These are phyloP conservation scores for Cyclina sinensis DNA, from an alignment of 1,140 invertebrate species.

Conservation along the genomic window DNA sequence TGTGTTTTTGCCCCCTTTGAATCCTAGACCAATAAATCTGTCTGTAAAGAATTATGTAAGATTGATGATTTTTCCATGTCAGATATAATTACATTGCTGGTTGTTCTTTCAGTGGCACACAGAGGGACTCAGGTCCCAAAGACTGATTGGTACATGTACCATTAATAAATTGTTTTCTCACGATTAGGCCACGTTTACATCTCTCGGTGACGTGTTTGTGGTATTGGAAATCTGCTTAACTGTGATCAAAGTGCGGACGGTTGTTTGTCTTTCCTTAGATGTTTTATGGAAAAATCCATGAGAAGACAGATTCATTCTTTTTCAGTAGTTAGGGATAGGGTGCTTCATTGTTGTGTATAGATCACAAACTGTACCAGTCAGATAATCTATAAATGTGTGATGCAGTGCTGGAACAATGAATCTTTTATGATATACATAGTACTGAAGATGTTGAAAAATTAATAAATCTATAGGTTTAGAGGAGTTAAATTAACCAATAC, in stretches of 20 bases:
- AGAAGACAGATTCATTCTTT: neutral
- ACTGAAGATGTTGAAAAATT: too few relatives aligned
- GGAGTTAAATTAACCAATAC: too few relatives aligned
- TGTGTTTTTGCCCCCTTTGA: too few relatives aligned
- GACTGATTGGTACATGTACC: neutral
- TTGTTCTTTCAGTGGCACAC: neutral
- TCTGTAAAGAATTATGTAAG: neutral
- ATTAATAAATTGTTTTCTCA: neutral
- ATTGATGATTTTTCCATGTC: neutral
- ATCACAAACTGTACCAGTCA: neutral
- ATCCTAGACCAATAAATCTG: slow-evolving; percentile 12
- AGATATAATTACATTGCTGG: neutral
- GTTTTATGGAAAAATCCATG: neutral
- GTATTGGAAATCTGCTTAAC: slow-evolving; percentile 21
- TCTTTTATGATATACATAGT: too few relatives aligned
- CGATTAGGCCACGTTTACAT: neutral
- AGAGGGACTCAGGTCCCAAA: neutral
- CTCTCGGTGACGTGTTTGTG: neutral
- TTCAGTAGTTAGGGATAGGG: neutral
- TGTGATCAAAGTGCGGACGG: neutral
- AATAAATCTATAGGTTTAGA: too few relatives aligned
- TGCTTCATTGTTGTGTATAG: neutral
- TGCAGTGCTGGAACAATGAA: too few relatives aligned
- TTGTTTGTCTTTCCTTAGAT: neutral
- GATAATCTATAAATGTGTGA: too few relatives aligned